These are phyloP conservation scores for Drosophila paranaensis DNA, from an alignment of 2,888 invertebrate species.

Conservation along the genomic window DNA sequence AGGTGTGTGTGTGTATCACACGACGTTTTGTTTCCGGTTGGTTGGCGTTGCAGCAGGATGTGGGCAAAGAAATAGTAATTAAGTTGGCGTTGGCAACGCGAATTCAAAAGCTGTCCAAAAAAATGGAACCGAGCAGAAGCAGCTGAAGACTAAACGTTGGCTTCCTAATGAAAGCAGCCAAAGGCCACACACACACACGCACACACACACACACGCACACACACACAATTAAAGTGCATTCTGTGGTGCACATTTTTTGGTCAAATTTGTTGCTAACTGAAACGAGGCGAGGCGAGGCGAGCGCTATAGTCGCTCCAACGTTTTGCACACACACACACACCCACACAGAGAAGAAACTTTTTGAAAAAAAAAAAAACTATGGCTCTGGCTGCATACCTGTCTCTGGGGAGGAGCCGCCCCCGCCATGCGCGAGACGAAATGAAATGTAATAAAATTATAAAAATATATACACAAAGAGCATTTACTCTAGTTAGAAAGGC, in stretches of 20 bases:
- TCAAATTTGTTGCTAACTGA: slow-evolving; percentile 12
- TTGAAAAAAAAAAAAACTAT: slow-evolving; percentile 23
- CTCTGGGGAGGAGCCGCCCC: not conserved
- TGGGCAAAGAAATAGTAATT: slow-evolving; percentile 72
- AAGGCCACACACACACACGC: slow-evolving; percentile 24
- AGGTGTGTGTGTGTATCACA: slow-evolving; percentile 13
- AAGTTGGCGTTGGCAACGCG: slow-evolving; percentile 72
- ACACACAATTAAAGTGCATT: slow-evolving; percentile 58
- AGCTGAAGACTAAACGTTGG: slow-evolving; percentile 16
- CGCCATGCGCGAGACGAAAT: not conserved
- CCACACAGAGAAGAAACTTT: slow-evolving; percentile 26
- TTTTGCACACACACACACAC: too few relatives aligned
- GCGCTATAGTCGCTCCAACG: not conserved
- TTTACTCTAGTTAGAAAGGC: slow-evolving; percentile 17
- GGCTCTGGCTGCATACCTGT: slow-evolving; percentile 6
- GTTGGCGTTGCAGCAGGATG: slow-evolving; percentile 18
- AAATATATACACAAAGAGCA: not conserved
- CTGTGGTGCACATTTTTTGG: slow-evolving; percentile 35
- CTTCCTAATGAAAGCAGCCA: slow-evolving; percentile 47
- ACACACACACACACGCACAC: not conserved
- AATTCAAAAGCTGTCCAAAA: slow-evolving; percentile 50
- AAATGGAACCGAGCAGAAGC: slow-evolving; percentile 1
- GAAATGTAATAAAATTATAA: slow-evolving; percentile 2
- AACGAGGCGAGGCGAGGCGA: not conserved
- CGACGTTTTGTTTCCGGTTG: slow-evolving; percentile 30